Evolutionary conservation across 2,797 vertebrate genomes (phyloP).

Genomic region (Sparus aurata): DNA sequence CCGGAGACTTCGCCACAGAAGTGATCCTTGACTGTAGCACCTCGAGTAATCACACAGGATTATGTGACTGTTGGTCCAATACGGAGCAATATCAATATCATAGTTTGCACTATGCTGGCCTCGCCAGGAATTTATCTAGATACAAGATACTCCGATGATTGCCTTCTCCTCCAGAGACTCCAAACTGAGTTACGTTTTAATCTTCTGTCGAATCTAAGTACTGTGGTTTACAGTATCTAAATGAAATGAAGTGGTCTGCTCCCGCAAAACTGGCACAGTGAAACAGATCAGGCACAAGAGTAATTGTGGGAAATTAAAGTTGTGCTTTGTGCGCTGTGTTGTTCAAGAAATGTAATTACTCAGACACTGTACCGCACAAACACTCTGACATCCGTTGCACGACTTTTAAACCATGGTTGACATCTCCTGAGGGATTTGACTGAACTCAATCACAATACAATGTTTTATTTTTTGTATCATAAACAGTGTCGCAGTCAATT

Average conservation of each 20-base stretch:
- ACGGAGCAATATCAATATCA: constrained; percentile 60
- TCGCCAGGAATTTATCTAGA: constrained; percentile 54
- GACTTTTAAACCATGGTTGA: constrained; percentile 5
- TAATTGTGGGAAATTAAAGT: constrained; percentile 61
- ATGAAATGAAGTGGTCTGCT: constrained; percentile 69
- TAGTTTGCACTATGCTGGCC: constrained; percentile 59
- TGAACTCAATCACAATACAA: constrained; percentile 17
- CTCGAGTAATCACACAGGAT: constrained; percentile 55
- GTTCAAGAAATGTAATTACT: constrained; percentile 48
- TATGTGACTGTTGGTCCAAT: constrained; percentile 58
- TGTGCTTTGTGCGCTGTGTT: constrained; percentile 33
- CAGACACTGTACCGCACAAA: neutral
- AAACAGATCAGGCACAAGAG: constrained; percentile 45
- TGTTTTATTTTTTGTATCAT: constrained; percentile 24
- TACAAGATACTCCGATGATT: constrained; percentile 60
- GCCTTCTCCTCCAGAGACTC: constrained; percentile 66
- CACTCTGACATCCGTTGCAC: neutral
- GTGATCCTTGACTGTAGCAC: constrained; percentile 47
- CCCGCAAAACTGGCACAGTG: constrained; percentile 47
- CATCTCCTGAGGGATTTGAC: constrained; percentile 43
- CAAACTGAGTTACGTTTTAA: constrained; percentile 72
- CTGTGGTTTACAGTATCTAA: constrained; percentile 57
- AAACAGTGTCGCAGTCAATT: constrained; percentile 35
- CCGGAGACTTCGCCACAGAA: constrained; percentile 36
- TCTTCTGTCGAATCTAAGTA: constrained; percentile 62